Base-by-base conservation (phyloP, 2,888 invertebrate species). In the Cryptocephalus primarius region DNA sequence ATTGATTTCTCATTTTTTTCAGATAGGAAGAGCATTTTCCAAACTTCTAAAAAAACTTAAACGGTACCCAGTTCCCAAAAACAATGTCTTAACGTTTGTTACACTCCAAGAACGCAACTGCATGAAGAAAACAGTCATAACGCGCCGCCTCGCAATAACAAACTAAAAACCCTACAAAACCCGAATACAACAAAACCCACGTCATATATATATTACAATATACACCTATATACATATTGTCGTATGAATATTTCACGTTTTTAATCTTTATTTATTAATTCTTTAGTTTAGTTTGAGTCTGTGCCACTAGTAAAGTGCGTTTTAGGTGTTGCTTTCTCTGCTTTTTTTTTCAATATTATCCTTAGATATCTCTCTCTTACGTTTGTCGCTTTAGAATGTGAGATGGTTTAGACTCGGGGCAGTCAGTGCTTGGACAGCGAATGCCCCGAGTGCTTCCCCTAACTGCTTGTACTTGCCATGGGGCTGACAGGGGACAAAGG, bases 401-500 rank as follows among this genome's bases (percentile, higher is more conserved):
- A 22, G 22, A 42, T 42, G 32, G 32, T 42, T 42, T 46, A 49
- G n/a, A 63, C 70, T 69, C 70, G 70, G 62, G 65, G 59, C 66
- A 67, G 60, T 67, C 69, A 70, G 55, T 70, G 71, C 57, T 70
- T 71, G 48, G 69, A 68, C 61, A 69, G 59, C 51, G 71, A 71
- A 62, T 70, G 71, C 61, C 71, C 71, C 71, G 71, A 71, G 70
- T 69, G 70, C 76, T 79, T 78, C 77, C 81, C 77, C 88, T 90
- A 90, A 87, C 91, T 91, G 82, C 88, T 88, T 67, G 90, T 90
- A 63, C 89, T 89, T 52, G 90, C 90, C 70, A 85, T 83, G 63
- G 85, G 85, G 67, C 83, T 84, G 70, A 83, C 83, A 63, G 89
- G 89, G 69, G 88, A 88, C 71, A 88, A 77, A 60, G 89, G 89